Percentiles rank a stretch among this genome's conserved stretches.
These are phyloP conservation scores for Thalassoma bifasciatum DNA, from an alignment of 2,113 vertebrate species.

Conservation along the genomic window DNA sequence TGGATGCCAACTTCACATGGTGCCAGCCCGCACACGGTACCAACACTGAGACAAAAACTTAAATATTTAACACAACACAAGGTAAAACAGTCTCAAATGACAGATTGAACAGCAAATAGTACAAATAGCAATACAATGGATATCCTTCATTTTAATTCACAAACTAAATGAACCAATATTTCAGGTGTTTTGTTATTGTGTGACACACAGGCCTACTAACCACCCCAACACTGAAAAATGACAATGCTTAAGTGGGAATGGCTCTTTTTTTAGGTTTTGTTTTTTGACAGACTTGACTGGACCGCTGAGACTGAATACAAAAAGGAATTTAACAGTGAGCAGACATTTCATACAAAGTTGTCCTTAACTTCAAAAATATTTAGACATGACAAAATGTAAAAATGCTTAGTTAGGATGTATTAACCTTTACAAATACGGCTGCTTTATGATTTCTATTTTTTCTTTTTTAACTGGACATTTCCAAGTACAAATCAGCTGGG, in stretches of 20 bases:
- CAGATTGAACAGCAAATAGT: constrained; percentile 84
- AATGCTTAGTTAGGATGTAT: constrained; percentile 51
- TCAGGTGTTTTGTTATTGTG: constrained; percentile 45
- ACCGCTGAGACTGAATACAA: constrained; percentile 69
- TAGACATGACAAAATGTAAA: constrained; percentile 63
- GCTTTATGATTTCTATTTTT: constrained; percentile 12
- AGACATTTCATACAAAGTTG: constrained; percentile 68
- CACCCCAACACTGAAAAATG: constrained; percentile 57
- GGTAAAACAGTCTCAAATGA: constrained; percentile 80
- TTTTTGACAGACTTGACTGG: constrained; percentile 69
- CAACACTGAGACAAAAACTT: constrained; percentile 60
- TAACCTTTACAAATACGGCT: constrained; percentile 63
- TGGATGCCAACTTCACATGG: constrained; percentile 58
- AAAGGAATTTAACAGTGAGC: constrained; percentile 67
- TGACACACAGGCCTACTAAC: constrained; percentile 50
- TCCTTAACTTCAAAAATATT: constrained; percentile 60
- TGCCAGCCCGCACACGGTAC: constrained; percentile 65
- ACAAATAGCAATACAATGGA: constrained; percentile 88
- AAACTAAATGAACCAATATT: constrained; percentile 39
- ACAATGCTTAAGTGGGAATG: constrained; percentile 69
- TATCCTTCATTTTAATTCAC: constrained; percentile 70
- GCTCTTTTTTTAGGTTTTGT: constrained; percentile 26
- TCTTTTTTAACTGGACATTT: constrained; percentile 48
- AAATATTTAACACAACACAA: constrained; percentile 81
- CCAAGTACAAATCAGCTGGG: constrained; percentile 67